Evolutionary conservation across 30 jellyfish, hydroid and myxozoan species (phyloP).

Genomic region (Pseudorhiza aurosa): DNA sequence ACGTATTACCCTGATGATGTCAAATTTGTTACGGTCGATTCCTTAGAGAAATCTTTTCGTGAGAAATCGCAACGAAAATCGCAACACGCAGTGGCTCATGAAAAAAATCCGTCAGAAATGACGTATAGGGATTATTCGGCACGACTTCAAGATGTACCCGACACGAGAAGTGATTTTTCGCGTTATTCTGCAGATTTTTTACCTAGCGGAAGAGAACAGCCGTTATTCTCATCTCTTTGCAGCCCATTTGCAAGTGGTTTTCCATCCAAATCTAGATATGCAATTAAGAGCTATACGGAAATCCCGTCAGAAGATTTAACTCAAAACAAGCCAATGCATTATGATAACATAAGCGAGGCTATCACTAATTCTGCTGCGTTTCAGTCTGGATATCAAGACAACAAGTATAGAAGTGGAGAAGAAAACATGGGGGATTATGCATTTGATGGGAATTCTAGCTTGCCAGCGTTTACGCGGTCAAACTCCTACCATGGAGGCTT

Average conservation of each 20-base stretch:
- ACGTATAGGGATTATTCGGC: neutral
- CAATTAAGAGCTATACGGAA: neutral
- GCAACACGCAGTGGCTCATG: neutral
- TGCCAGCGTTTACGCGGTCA: conserved; percentile 19
- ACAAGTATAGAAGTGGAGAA: no score
- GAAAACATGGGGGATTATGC: no score
- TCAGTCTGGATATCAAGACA: no score
- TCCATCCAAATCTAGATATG: neutral
- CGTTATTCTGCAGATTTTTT: neutral
- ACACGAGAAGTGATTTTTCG: neutral
- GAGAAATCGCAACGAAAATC: neutral
- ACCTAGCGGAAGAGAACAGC: neutral
- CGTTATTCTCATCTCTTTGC: neutral
- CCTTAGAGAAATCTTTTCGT: conserved; percentile 29
- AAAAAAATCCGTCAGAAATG: neutral
- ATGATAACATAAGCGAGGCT: no score
- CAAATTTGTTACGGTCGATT: conserved; percentile 58
- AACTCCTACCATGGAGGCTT: conserved; percentile 56
- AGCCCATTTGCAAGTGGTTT: neutral
- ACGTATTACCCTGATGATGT: conserved; percentile 52
- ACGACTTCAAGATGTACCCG: neutral
- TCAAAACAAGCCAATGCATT: neutral
- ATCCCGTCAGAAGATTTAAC: neutral
- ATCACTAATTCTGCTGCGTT: no score
- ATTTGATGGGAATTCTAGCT: neutral